phyloP scores from a whole-genome alignment of 2,113 vertebrate genomes.

The Cyprinodon tularosa region DNA sequence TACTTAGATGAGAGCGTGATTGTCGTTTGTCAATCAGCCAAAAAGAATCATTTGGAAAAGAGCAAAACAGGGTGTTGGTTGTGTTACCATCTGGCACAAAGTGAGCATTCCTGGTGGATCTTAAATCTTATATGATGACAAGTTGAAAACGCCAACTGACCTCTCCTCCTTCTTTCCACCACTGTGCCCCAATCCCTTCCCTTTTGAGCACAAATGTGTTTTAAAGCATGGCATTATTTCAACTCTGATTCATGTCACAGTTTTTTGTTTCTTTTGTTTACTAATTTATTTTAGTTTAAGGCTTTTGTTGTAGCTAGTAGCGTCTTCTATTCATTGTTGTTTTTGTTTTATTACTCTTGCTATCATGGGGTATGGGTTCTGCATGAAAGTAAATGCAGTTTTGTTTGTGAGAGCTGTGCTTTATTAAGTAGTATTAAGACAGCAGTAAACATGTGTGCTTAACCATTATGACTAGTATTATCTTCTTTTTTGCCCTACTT shows the following conservation, averaged over 20 bases:
- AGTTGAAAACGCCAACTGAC: slow-evolving; percentile 35
- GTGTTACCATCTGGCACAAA: slow-evolving; percentile 30
- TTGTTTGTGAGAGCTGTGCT: slow-evolving; percentile 23
- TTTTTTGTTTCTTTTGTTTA: slow-evolving; percentile 30
- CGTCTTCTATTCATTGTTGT: slow-evolving; percentile 57
- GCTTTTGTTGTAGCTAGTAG: slow-evolving; percentile 57
- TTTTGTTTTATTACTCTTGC: slow-evolving; percentile 51
- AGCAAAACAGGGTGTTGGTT: slow-evolving; percentile 45
- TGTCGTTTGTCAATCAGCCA: slow-evolving; percentile 71
- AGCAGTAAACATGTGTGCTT: slow-evolving; percentile 25
- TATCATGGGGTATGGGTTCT: slow-evolving; percentile 73
- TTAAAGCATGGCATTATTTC: slow-evolving; percentile 80
- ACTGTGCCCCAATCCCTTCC: neutral
- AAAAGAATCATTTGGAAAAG: slow-evolving; percentile 32
- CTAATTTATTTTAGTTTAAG: slow-evolving; percentile 50
- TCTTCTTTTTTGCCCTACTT: slow-evolving; percentile 38
- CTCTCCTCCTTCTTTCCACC: slow-evolving; percentile 22
- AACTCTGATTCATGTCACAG: slow-evolving; percentile 69
- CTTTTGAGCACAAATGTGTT: slow-evolving; percentile 57
- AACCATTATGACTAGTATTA: slow-evolving; percentile 41
- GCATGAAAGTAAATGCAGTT: slow-evolving; percentile 69
- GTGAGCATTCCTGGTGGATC: slow-evolving; percentile 10
- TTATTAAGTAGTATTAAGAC: slow-evolving; percentile 31
- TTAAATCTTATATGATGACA: slow-evolving; percentile 32
- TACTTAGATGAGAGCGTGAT: slow-evolving; percentile 74